Conservation (phyloP, 1,140 invertebrate genomes). For the Aphis craccivora region DNA sequence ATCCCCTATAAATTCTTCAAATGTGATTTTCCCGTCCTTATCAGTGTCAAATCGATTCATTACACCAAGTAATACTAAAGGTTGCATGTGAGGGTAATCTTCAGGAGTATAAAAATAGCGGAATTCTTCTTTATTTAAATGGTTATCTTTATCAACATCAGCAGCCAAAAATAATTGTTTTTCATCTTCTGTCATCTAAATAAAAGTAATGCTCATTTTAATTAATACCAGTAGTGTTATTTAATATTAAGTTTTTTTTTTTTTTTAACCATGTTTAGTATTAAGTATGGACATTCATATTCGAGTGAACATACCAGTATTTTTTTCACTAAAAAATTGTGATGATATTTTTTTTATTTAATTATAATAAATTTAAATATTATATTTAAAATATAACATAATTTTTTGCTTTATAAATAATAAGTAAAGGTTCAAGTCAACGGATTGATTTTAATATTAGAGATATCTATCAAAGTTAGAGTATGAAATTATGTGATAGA, state of each 20-base stretch:
- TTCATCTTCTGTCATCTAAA: background rate
- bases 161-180: background rate
- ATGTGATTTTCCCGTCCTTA: conserved; percentile 23
- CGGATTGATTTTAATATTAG: background rate
- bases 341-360: background rate
- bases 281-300: background rate
- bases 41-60: conserved; percentile 28
- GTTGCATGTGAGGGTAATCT: background rate
- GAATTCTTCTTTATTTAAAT: conserved; percentile 35
- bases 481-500: background rate
- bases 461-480: background rate
- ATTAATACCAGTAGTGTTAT: background rate
- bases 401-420: background rate
- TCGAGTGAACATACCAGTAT: background rate
- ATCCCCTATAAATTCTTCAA: conserved; percentile 12
- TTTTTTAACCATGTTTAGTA: background rate
- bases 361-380: background rate
- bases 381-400: no score
- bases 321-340: background rate
- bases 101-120: conserved; percentile 27
- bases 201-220: background rate
- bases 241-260: background rate
- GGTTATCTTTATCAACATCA: background rate
- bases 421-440: background rate
- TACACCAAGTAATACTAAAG: background rate